Evolutionary conservation across 64 coral and sea anemone genomes (phyloP), one percentile per base, ranked within the genome.

Genomic region (Montipora capricornis): DNA sequence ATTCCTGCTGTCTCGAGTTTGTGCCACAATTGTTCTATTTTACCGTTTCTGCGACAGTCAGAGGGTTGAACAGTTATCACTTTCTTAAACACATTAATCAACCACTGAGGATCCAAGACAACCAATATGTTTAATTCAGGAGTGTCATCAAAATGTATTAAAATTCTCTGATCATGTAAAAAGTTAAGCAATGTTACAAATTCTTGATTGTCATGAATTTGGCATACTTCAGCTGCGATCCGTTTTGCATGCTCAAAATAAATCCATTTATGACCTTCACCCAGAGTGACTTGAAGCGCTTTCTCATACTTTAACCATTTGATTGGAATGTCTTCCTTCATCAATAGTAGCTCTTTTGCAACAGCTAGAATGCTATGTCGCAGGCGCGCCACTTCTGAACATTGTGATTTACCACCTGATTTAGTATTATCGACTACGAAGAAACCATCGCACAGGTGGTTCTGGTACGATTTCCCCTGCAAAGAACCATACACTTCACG

Each of bases 111-210:
- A 22, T 86, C 44, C 66, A 86, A 50, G n/a, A 86, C 45, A 8
- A 86, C 82, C 47, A 86, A 50, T 4, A 51, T 86, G 82, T 86
- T 86, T 44, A 86, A 71, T 0, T 49, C 44, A 4, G 66, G 15
- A 50, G 82, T 71, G 16, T 86, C 82, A 86, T 86, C 64, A 86
- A 86, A 86, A 71, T 84, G 81, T 47, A 84, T 67, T 17, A 84
- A 67, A 84, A 84, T 84, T 19, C 81, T 66, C 26, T 84, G 81
- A 29, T 84, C 81, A 47, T 84, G 81, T 29, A 84, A 84, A 84
- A 84, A 84, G 37, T 84, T 48, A 14, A 84, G 58, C 15, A 84
- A 17, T 10, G 81, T 68, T 12, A 84, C 5, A 68, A 84, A 64
- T 60, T 84, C 81, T 47, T 84, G 59, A 47, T 84, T 7, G 37